Evolutionary conservation across 2,797 vertebrate species (phyloP), one percentile per base, ranked within the genome.

Genomic region (Ibycter americanus): DNA sequence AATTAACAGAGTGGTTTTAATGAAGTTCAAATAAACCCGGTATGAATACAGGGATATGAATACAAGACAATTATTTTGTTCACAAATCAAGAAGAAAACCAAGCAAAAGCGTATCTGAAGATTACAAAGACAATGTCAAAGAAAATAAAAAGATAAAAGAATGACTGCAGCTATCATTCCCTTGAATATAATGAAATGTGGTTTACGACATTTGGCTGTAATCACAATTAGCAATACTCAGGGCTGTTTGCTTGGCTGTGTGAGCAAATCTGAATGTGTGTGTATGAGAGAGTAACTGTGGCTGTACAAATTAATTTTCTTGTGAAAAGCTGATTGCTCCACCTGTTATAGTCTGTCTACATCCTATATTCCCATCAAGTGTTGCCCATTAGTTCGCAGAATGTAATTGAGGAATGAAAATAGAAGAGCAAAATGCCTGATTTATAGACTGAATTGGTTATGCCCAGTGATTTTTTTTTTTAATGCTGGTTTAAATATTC

Each of bases 251-350:
- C 94, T 97, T 97, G 97, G 92, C 93, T 97, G 65, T 87, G 62
- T 89, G 84, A 89, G 82, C 73, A 81, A 82, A 93, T 80, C 72
- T 72, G 80, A 90, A 94, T 97, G 73, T 92, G 62, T 11, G 29
- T 81, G 77, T 95, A 65, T 65, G 73, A 92, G 77, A 81, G 42
- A 85, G 89, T 77, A 87, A 90, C 74, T 90, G 70, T 22, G 5
- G 87, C 79, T 91, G 52, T 94, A 96, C 85, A 96, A 97, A 98
- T 98, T 98, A 97, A 98, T 98, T 97, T 98, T 89, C 96, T 91
- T 90, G 84, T 96, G 97, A 97, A 96, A 94, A 97, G 90, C 91
- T 76, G 91, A 97, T 96, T 96, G 68, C 83, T 97, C 94, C 95
- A 97, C 97, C 95, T 98, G 93, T 95, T 98, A 94, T 71, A 95